Evolutionary conservation across 1,140 invertebrate species (phyloP), one percentile per base, ranked within the genome.

Genomic region (Potamilus streckersoni): DNA sequence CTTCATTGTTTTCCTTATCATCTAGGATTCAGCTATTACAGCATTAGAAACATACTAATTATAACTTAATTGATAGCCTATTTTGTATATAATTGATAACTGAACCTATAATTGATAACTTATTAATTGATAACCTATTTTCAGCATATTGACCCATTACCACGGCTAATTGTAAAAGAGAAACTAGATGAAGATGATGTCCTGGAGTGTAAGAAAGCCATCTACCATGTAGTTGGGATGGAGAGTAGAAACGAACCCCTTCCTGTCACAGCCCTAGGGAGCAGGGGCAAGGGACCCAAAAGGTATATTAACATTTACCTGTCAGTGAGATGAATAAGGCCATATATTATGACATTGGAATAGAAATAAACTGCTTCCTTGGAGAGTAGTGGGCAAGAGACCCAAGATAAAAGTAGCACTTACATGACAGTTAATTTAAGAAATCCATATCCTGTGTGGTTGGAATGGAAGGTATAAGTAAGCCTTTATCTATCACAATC

Each of bases 231-330:
- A 0, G 93, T 98, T 19, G 93, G 92, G 14, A 92, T 96, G 87
- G 97, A 98, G 89, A 92, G 93, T 0, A 93, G 96, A 71, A 95
- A 96, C 74, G 96, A 97, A 83, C 91, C 94, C 31, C 90, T 98
- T 6, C 93, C 94, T 49, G 89, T 94, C 1, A 92, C 93, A 0
- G 80, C 82, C 12, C 92, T 91, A 64, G 91, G 92, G 38, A 92
- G 87, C 69, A 87, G 90, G 78, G 88, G 85, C 64, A 91, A 91
- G 84, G 90, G 90, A n/a, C 86, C 88, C 0, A 91, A 91, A 77
- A 86, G 89, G 90, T 90, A 66, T 69, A 66, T 56, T 57, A 15
- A 17, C 38, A 23, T 8, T 17, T 60, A 31, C 38, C 38, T 20
- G 38, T 60, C n/a, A 14, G 6, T 19, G 6, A 67, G 27, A 12